Percentiles rank a stretch among this genome's conserved stretches.
phyloP scores from a whole-genome alignment of 1,140 invertebrate species.

The Trissolcus basalis region DNA sequence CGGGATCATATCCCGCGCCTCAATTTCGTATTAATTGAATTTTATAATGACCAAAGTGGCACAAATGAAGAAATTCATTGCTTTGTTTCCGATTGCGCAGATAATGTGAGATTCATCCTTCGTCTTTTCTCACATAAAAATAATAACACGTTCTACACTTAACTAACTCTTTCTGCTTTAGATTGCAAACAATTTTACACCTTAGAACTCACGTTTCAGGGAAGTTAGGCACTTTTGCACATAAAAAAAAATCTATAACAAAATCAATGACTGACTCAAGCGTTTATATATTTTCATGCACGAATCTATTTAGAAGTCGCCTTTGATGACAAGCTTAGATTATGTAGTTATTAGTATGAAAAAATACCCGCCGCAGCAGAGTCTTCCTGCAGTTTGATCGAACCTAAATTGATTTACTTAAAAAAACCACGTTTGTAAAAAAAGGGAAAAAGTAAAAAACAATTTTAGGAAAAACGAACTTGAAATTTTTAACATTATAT shows the following conservation, averaged over 20 bases:
- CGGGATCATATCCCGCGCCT: slow-evolving; percentile 15
- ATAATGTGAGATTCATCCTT: slow-evolving; percentile 10
- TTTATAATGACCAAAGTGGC: slow-evolving; percentile 17
- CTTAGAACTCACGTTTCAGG: background rate
- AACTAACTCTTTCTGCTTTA: slow-evolving; percentile 11
- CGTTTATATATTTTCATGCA: slow-evolving; percentile 45
- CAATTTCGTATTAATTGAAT: slow-evolving; percentile 34
- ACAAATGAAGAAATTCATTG: background rate
- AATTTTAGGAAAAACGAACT: no score
- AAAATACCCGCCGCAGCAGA: slow-evolving; percentile 1
- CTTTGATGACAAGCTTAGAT: slow-evolving; percentile 12
- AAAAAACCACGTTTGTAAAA: no score
- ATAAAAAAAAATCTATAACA: background rate
- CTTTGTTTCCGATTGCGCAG: slow-evolving; percentile 10
- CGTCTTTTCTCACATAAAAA: background rate
- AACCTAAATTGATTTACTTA: background rate
- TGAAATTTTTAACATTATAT: no score
- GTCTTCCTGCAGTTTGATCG: slow-evolving; percentile 23
- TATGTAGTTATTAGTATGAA: slow-evolving; percentile 9
- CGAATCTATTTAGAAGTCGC: slow-evolving; percentile 5
- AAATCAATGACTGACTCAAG: slow-evolving; percentile 38
- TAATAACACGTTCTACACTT: slow-evolving; percentile 9
- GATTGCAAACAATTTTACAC: slow-evolving; percentile 7
- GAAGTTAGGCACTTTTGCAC: slow-evolving; percentile 35
- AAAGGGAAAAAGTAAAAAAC: no score